Evolutionary conservation across 2,888 invertebrate species (phyloP).

Genomic region (Lysandra coridon): DNA sequence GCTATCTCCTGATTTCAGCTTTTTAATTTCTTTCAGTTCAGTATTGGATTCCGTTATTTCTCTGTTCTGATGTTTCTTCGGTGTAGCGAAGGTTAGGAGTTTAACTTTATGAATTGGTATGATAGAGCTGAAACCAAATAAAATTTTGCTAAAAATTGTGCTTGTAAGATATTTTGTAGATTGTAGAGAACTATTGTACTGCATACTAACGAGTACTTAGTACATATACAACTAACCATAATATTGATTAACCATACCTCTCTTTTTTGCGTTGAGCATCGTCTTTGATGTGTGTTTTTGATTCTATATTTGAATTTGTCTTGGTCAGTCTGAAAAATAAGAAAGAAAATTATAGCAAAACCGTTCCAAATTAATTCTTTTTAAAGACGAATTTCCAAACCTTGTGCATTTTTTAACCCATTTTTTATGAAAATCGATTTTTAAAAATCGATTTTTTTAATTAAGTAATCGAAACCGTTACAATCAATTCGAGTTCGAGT

Average conservation of each 20-base stretch:
- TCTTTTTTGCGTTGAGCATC: constrained; percentile 42
- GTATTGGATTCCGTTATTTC: constrained; percentile 50
- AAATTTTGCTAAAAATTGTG: too few species aligned
- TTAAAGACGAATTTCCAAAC: too few species aligned
- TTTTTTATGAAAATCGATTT: too few species aligned
- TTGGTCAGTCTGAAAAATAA: constrained; percentile 47
- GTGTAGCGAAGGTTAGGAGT: constrained; percentile 49
- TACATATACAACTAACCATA: too few species aligned
- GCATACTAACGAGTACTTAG: too few species aligned
- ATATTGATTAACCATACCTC: constrained; percentile 43
- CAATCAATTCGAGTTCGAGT: too few species aligned
- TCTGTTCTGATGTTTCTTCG: constrained; percentile 42
- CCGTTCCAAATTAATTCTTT: too few species aligned
- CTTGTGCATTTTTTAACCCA: too few species aligned
- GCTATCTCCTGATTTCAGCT: constrained; percentile 33
- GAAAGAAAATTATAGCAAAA: background rate
- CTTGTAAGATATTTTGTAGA: background rate
- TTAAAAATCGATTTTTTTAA: too few species aligned
- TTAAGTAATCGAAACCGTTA: too few species aligned
- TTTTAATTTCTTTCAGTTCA: constrained; percentile 56
- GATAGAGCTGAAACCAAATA: constrained; percentile 42
- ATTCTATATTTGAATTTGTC: constrained; percentile 52
- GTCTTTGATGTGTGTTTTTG: constrained; percentile 50
- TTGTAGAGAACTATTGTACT: background rate
- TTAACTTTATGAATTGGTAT: constrained; percentile 52